Base-by-base conservation (phyloP, 2,888 invertebrate species). In the Suillia variegata region DNA sequence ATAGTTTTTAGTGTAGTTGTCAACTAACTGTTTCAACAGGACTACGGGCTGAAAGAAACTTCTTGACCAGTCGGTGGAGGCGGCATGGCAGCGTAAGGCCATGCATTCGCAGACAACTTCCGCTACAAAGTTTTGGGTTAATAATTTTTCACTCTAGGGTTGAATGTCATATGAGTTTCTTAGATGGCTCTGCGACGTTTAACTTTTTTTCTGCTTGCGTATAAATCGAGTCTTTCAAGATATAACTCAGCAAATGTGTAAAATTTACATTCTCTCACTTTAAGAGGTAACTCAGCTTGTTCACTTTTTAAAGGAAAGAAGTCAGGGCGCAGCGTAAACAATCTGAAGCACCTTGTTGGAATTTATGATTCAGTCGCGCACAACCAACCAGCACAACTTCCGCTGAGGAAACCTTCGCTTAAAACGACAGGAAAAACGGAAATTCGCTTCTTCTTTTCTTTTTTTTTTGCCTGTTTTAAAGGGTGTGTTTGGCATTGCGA, bases 121-220 rank as follows among this genome's bases (percentile, higher is more conserved):
- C 74, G 74, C 63, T 66, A 17, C 56, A 63, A 69, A 62, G 49
- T 67, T 68, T 72, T 65, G 64, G 77, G 77, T 75, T 75, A 77
- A 77, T 75, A 71, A 73, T 73, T 77, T 76, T 75, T 73, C 73
- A 75, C 75, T 77, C 69, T 71, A 62, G 66, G 61, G 66, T 66
- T 70, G 53, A 42, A 61, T 54, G 54, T 53, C 56, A 45, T 20
- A 17, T n/a, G 60, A 63, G 66, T 62, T 69, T 62, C 59, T 59
- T 61, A 65, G 56, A 67, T 58, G 59, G n/a, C n/a, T n/a, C n/a
- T n/a, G n/a, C n/a, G n/a, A n/a, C n/a, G n/a, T n/a, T n/a, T n/a
- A n/a, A n/a, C n/a, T n/a, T n/a, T n/a, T n/a, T n/a, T n/a, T n/a
- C n/a, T n/a, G n/a, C n/a, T n/a, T n/a, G n/a, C n/a, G n/a, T n/a